phyloP scores from a whole-genome alignment of 2,888 invertebrate species.

The Oxyscelio sp. region DNA sequence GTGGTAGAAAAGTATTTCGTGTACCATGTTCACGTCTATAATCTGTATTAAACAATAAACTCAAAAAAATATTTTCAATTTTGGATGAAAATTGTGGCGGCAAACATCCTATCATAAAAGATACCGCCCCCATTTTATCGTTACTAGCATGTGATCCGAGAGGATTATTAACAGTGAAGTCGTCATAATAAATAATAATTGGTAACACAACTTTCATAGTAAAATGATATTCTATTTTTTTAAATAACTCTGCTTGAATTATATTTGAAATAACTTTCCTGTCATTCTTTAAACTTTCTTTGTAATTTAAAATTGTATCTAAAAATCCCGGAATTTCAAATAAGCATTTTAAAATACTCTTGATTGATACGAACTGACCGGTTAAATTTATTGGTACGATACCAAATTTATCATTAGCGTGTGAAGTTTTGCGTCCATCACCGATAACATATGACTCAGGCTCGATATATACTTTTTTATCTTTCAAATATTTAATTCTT shows the following conservation, averaged over 20 bases:
- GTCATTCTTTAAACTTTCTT: conserved; percentile 28
- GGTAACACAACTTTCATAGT: background rate
- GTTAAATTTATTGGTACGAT: conserved; percentile 5
- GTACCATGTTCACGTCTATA: conserved; percentile 50
- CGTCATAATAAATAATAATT: conserved; percentile 1
- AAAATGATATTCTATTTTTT: background rate
- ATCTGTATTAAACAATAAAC: conserved; percentile 57
- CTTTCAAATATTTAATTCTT: conserved; percentile 33
- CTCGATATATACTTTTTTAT: conserved; percentile 36
- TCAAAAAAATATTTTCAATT: conserved; percentile 56
- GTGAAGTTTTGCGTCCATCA: conserved; percentile 5
- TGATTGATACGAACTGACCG: conserved; percentile 10
- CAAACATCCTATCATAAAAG: background rate
- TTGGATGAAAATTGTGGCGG: background rate
- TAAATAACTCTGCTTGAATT: conserved; percentile 1
- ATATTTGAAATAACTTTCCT: background rate
- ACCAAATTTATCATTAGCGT: conserved; percentile 15
- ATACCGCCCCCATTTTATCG: background rate
- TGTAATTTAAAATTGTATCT: conserved; percentile 29
- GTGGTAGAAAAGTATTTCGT: conserved; percentile 47
- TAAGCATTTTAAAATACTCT: conserved; percentile 5
- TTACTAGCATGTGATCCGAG: background rate
- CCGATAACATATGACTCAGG: conserved; percentile 29
- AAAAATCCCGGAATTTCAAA: conserved; percentile 33
- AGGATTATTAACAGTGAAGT: background rate